phyloP scores from a whole-genome alignment of 1,140 invertebrate genomes.

The Brachionus rotundiformis region DNA sequence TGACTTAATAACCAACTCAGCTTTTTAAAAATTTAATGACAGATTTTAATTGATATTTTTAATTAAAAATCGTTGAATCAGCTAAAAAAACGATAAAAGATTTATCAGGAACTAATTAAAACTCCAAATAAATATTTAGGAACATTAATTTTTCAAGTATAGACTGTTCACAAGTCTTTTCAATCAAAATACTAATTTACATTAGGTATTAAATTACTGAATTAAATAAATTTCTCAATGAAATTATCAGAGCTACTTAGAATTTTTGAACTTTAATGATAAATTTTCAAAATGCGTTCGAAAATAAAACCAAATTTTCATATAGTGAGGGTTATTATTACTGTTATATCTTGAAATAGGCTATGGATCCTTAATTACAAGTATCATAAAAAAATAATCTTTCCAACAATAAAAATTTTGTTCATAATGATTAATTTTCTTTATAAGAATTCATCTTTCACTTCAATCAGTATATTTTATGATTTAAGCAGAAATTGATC shows the following conservation, averaged over 20 bases:
- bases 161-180: not conserved
- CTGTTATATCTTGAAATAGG: not conserved
- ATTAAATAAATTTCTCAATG: not conserved
- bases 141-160: not conserved
- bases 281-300: not conserved
- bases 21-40: not conserved
- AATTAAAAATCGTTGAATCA: not conserved
- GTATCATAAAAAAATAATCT: not conserved
- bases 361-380: not conserved
- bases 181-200: not conserved
- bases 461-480: too few relatives aligned
- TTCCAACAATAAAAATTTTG: not conserved
- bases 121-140: not conserved
- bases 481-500: too few relatives aligned
- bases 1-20: too few relatives aligned
- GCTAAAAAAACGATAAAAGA: not conserved
- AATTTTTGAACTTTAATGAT: not conserved
- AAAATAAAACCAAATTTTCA: not conserved
- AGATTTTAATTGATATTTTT: not conserved
- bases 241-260: not conserved
- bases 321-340: not conserved
- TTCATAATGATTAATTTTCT: not conserved
- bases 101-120: conserved; percentile 2
- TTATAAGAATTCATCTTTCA: too few relatives aligned
- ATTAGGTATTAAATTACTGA: not conserved